Conservation (phyloP, 2,888 invertebrate genomes). For the Electrophaes corylata region DNA sequence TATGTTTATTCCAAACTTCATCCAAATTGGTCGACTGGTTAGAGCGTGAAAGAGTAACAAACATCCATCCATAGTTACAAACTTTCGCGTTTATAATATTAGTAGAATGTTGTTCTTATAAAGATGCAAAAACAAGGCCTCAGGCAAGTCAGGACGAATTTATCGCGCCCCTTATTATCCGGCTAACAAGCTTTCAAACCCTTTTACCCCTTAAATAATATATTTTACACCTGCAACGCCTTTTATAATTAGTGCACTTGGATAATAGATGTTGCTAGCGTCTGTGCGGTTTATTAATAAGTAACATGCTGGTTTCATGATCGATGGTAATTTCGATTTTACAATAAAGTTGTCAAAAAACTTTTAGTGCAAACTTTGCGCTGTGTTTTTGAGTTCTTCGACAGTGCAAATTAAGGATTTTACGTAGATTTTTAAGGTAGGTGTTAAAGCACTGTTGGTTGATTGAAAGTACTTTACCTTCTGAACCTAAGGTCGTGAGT, state of each 20-base stretch:
- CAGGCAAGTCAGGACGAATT: constrained; percentile 76
- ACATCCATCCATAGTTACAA: too few relatives aligned
- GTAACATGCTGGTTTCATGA: background rate
- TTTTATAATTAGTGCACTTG: constrained; percentile 18
- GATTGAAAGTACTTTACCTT: too few relatives aligned
- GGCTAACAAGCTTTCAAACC: constrained; percentile 78
- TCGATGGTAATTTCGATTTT: background rate
- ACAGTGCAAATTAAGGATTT: too few relatives aligned
- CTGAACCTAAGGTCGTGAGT: too few relatives aligned
- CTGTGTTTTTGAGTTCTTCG: too few relatives aligned
- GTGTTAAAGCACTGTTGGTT: too few relatives aligned
- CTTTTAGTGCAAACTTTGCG: too few relatives aligned
- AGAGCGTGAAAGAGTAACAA: too few relatives aligned
- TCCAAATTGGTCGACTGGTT: too few relatives aligned
- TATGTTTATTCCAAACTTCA: too few relatives aligned
- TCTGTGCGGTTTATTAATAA: constrained; percentile 21
- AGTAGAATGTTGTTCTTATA: constrained; percentile 49
- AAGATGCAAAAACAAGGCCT: constrained; percentile 78
- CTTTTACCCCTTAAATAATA: constrained; percentile 81
- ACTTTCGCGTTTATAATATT: too few relatives aligned
- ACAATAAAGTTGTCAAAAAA: background rate
- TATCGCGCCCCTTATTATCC: constrained; percentile 81
- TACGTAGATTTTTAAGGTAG: too few relatives aligned
- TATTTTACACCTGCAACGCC: constrained; percentile 77
- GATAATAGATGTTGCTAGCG: constrained; percentile 13